phyloP scores from a whole-genome alignment of 1,140 invertebrate genomes.

The Drosophila truncata region DNA sequence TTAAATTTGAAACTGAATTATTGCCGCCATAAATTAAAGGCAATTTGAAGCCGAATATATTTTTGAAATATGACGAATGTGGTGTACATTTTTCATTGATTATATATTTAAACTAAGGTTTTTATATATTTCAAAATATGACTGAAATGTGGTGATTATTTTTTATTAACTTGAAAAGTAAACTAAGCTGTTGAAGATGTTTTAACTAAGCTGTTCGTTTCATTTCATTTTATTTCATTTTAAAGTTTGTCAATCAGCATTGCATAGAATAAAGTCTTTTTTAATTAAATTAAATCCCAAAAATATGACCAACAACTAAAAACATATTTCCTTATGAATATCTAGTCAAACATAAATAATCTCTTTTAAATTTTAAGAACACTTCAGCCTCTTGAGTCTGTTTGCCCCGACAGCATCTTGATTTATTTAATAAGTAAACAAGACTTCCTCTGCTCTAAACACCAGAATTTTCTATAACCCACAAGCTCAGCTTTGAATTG shows the following conservation, averaged over 20 bases:
- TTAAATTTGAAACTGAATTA: slow-evolving; percentile 1
- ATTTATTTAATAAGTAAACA: neutral
- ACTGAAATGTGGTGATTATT: neutral
- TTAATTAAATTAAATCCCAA: no score
- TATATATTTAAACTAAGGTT: no score
- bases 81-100: no score
- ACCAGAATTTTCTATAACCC: neutral
- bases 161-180: neutral
- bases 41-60: neutral
- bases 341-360: neutral
- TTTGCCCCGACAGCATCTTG: no score
- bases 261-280: neutral
- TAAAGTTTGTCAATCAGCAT: neutral
- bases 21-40: neutral
- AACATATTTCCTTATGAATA: neutral
- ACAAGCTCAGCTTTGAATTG: neutral
- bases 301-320: neutral
- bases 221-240: no score
- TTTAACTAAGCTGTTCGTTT: no score
- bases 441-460: neutral
- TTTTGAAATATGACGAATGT: neutral
- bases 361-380: neutral
- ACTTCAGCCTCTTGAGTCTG: neutral
- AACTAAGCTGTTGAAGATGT: neutral
- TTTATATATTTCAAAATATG: neutral